These are phyloP conservation scores for Drosophila pegasa DNA, from an alignment of 2,888 invertebrate genomes.

Conservation along the genomic window DNA sequence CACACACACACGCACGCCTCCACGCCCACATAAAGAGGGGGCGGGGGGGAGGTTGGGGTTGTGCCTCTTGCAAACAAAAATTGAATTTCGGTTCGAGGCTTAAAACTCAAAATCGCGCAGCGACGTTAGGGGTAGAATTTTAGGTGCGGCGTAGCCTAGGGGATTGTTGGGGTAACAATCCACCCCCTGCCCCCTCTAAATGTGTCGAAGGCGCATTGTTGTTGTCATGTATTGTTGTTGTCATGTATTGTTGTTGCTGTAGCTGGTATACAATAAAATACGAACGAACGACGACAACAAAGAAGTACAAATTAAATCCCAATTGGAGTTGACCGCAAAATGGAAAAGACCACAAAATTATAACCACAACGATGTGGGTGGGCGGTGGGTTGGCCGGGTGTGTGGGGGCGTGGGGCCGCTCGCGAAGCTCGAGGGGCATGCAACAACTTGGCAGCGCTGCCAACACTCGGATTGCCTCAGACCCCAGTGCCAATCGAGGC, in stretches of 20 bases:
- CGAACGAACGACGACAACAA: slow-evolving; percentile 80
- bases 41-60: background rate
- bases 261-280: slow-evolving; percentile 73
- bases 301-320: slow-evolving; percentile 81
- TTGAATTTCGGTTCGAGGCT: slow-evolving; percentile 77
- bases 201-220: slow-evolving; percentile 71
- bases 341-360: slow-evolving; percentile 80
- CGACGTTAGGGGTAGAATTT: slow-evolving; percentile 36
- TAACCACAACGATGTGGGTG: slow-evolving; percentile 76
- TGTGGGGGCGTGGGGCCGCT: background rate
- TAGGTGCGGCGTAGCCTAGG: background rate
- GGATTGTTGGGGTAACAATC: background rate
- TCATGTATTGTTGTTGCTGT: slow-evolving; percentile 33
- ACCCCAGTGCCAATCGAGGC: slow-evolving; percentile 53
- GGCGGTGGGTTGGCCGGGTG: background rate
- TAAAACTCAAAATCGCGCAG: slow-evolving; percentile 76
- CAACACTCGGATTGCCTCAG: slow-evolving; percentile 30
- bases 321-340: slow-evolving; percentile 82
- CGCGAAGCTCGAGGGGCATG: slow-evolving; percentile 24
- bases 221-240: slow-evolving; percentile 55
- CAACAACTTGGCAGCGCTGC: slow-evolving; percentile 60
- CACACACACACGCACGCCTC: slow-evolving; percentile 27
- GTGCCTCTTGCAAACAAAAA: slow-evolving; percentile 62
- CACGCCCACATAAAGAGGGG: background rate
- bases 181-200: slow-evolving; percentile 14